Base-by-base conservation (phyloP, 2,888 invertebrate species). In the Arrhopalites spinosus region DNA sequence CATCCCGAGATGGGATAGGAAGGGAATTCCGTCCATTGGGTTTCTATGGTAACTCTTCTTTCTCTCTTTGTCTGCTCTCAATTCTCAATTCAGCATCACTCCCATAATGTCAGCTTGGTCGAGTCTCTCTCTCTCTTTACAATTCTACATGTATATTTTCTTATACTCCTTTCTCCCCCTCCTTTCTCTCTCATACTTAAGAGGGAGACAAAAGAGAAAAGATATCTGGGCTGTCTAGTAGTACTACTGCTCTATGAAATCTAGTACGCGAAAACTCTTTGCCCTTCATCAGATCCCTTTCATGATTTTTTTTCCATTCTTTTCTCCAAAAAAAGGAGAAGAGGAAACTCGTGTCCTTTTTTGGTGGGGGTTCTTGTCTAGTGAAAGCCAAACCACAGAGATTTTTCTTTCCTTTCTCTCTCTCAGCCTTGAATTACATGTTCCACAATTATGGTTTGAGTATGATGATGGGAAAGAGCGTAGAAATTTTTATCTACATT, bases 1-100 rank as follows among this genome's bases (percentile, higher is more conserved):
- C 61, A 67, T 76, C 71, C 75, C 76, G 73, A 77, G 74, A 77
- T 74, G 77, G 77, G 74, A 74, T 77, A 77, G 66, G 69, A 77
- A 53, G 74, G 66, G 74, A 66, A 69, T 47, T 75, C 71, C 61
- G n/a, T n/a, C 20, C 66, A 66, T 36, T 23, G n/a, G n/a, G 73
- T 75, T 63, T 43, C 77, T 43, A 77, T 72, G 77, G 64, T 13
- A 64, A 73, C 64, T 15, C 23, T 15, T 25, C 25, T 3, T 36
- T 30, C n/a, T 23, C n/a, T 43, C 36, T 66, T 3, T 66, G n/a
- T 23, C 27, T 71, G 29, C 30, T 27, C 63, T 45, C 70, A 50
- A 47, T 29, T 43, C n/a, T n/a, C 74, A 20, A 17, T 50, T 27
- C 73, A 66, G 23, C 61, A 71, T 23, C 69, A 69, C 27, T 50